These are phyloP conservation scores for Sialis fuliginosa DNA, from an alignment of 2,888 invertebrate genomes.

Conservation along the genomic window DNA sequence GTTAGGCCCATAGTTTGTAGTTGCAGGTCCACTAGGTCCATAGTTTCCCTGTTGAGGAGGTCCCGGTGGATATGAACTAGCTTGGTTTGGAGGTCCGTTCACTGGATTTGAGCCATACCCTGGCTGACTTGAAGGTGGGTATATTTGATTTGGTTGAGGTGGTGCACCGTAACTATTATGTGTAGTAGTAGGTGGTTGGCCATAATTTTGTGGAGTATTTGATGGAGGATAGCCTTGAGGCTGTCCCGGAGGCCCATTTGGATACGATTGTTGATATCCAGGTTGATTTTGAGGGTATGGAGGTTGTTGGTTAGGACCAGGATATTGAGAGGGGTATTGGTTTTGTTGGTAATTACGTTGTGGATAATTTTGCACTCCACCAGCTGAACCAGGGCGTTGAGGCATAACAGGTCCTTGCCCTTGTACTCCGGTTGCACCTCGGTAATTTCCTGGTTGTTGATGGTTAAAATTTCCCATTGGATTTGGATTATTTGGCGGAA, in stretches of 20 bases:
- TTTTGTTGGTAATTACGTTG: slow-evolving; percentile 50
- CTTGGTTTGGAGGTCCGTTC: slow-evolving; percentile 17
- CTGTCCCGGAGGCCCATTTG: slow-evolving; percentile 41
- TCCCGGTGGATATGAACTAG: slow-evolving; percentile 25
- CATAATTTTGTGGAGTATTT: slow-evolving; percentile 36
- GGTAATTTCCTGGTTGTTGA: slow-evolving; percentile 23
- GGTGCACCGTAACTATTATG: slow-evolving; percentile 18
- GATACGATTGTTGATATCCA: slow-evolving; percentile 44
- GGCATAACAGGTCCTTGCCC: slow-evolving; percentile 33
- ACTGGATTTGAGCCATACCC: slow-evolving; percentile 25
- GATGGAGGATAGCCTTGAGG: slow-evolving; percentile 48
- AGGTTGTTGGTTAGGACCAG: slow-evolving; percentile 30
- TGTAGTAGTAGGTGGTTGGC: slow-evolving; percentile 36
- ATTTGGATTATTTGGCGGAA: slow-evolving; percentile 21
- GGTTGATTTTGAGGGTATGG: slow-evolving; percentile 44
- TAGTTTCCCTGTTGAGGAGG: slow-evolving; percentile 13
- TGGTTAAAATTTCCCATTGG: slow-evolving; percentile 26
- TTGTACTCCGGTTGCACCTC: slow-evolving; percentile 24
- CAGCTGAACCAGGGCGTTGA: slow-evolving; percentile 37
- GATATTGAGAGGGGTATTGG: slow-evolving; percentile 42
- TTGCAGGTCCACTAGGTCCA: slow-evolving; percentile 2
- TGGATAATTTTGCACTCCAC: slow-evolving; percentile 39
- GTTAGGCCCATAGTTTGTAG: slow-evolving; percentile 11
- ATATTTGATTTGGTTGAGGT: slow-evolving; percentile 31
- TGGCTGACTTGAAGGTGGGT: slow-evolving; percentile 30